These are phyloP conservation scores for Eonycteris spelaea DNA, from an alignment of 2,113 vertebrate genomes.

Conservation along the genomic window DNA sequence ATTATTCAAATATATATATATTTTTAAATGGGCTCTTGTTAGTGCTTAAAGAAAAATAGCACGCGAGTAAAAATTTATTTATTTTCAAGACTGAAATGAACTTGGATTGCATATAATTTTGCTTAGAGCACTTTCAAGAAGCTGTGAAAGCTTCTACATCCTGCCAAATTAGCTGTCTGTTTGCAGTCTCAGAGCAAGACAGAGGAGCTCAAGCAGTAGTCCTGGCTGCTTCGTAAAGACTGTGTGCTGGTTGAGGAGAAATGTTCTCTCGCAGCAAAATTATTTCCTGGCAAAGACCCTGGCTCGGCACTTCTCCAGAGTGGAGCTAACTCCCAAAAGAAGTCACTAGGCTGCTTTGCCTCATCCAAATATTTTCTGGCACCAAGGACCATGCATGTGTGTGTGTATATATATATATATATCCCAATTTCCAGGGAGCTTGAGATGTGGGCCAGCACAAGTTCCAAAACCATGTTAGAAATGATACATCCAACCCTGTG, in stretches of 20 bases:
- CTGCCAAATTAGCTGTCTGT: slow-evolving; percentile 66
- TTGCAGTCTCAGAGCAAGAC: slow-evolving; percentile 45
- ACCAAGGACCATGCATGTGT: background rate
- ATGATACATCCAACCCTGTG: background rate
- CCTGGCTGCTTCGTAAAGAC: slow-evolving; percentile 39
- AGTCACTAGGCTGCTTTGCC: slow-evolving; percentile 44
- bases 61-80: slow-evolving; percentile 29
- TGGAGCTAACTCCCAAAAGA: slow-evolving; percentile 44
- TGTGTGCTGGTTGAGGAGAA: background rate
- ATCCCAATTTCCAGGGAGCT: slow-evolving; percentile 44
- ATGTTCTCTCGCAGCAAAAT: slow-evolving; percentile 46
- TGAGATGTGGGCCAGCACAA: background rate
- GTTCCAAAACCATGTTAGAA: slow-evolving; percentile 49
- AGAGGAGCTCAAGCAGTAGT: background rate
- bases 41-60: slow-evolving; percentile 22
- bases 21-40: slow-evolving; percentile 12
- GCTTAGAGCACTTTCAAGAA: slow-evolving; percentile 51
- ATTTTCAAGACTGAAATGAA: slow-evolving; percentile 66
- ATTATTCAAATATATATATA: slow-evolving; percentile 9
- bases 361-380: slow-evolving; percentile 64
- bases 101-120: slow-evolving; percentile 60
- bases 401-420: too few relatives aligned
- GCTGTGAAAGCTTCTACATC: slow-evolving; percentile 48
- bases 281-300: slow-evolving; percentile 59
- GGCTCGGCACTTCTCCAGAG: slow-evolving; percentile 59